These are phyloP conservation scores for Nephotettix cincticeps DNA, from an alignment of 1,140 invertebrate species.

Conservation along the genomic window DNA sequence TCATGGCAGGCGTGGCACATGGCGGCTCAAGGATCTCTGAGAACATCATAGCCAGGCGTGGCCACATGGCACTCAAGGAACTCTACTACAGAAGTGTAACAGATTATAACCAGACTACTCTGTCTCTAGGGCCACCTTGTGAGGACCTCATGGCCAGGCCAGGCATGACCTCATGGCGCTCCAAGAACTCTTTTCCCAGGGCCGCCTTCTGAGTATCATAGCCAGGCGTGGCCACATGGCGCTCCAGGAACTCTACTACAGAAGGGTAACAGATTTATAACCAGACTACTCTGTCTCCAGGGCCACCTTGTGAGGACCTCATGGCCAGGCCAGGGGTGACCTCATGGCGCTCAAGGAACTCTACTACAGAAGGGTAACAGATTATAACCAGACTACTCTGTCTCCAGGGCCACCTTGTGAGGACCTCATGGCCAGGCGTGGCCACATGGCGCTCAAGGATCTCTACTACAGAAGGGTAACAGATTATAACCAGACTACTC, in stretches of 20 bases:
- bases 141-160: constrained; percentile 30
- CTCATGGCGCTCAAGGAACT: constrained; percentile 31
- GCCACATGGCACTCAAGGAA: too few relatives aligned
- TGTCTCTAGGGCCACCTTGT: too few relatives aligned
- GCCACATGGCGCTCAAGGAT: too few relatives aligned
- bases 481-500: too few relatives aligned
- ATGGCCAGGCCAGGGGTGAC: constrained; percentile 34
- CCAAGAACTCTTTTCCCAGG: constrained; percentile 25
- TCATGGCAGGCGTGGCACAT: constrained; percentile 31
- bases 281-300: too few relatives aligned
- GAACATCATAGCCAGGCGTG: constrained; percentile 21
- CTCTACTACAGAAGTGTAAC: too few relatives aligned
- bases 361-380: constrained; percentile 13
- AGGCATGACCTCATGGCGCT: constrained; percentile 32
- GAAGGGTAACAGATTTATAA: neutral
- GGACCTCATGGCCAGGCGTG: too few relatives aligned
- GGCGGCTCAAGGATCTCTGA: constrained; percentile 25
- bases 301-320: too few relatives aligned
- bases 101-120: too few relatives aligned
- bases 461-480: too few relatives aligned
- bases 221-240: constrained; percentile 33
- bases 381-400: neutral
- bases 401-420: too few relatives aligned
- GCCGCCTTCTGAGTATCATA: neutral
- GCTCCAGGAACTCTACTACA: constrained; percentile 26